These are phyloP conservation scores for Mermis nigrescens DNA, from an alignment of 2,888 invertebrate species.

Conservation along the genomic window DNA sequence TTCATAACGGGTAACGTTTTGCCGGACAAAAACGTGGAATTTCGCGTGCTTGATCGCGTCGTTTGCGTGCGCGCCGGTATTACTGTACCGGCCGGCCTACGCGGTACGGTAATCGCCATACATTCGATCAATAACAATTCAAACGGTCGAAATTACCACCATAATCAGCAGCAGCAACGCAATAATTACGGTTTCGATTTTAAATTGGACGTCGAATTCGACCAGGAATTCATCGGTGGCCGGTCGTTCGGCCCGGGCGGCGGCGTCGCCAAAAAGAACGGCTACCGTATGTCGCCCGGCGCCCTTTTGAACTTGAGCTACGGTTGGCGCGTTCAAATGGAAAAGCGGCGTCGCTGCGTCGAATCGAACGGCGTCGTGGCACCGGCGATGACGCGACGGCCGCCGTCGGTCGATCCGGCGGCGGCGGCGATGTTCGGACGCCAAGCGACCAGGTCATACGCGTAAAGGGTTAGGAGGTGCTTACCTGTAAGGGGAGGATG, in stretches of 20 bases:
- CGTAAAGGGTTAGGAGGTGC: too few relatives aligned
- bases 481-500: too few relatives aligned
- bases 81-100: constrained; percentile 57
- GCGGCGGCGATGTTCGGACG: too few relatives aligned
- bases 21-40: constrained; percentile 50
- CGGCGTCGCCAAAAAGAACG: neutral
- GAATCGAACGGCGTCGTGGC: neutral
- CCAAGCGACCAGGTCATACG: too few relatives aligned
- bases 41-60: constrained; percentile 59
- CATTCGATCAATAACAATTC: constrained; percentile 27
- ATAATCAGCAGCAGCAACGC: neutral
- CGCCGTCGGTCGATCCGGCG: too few relatives aligned
- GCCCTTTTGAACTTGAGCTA: neutral
- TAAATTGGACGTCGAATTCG: constrained; percentile 60
- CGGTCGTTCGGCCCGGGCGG: neutral
- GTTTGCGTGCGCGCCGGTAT: constrained; percentile 54
- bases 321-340: neutral
- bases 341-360: neutral
- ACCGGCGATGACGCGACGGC: too few relatives aligned
- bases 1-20: constrained; percentile 27
- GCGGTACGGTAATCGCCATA: constrained; percentile 61
- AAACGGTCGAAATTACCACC: constrained; percentile 31
- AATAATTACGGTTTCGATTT: constrained; percentile 33
- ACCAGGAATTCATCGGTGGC: constrained; percentile 52
- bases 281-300: neutral